Evolutionary conservation across 2,113 vertebrate genomes (phyloP), one percentile per base, ranked within the genome.

Genomic region (Lates calcarifer): DNA sequence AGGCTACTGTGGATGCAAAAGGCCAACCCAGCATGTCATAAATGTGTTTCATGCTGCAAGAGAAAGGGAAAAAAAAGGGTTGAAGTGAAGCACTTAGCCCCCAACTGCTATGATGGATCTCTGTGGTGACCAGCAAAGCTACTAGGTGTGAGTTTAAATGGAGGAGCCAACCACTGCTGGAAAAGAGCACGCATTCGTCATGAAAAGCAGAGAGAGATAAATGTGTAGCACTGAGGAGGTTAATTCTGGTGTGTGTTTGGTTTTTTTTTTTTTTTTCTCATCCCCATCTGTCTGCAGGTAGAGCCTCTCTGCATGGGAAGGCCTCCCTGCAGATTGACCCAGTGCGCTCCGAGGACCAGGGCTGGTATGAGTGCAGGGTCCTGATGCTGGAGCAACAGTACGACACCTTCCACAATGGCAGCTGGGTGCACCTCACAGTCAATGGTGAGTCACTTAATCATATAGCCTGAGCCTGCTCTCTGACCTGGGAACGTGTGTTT

Each of bases 311-410:
- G 89, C 96, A 99, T 20, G 98, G 96, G 93, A 98, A 98, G 89
- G 98, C 98, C 8, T 99, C 98, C 61, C 94, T 99, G 93, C 97
- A 97, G 93, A 97, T 99, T 45, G 97, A 98, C 37, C 97, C 98
- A 76, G 95, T 98, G 70, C 98, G 97, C 94, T 97, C 97, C 0
- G 97, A 98, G 89, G 98, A 99, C 95, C 98, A 99, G 94, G 98
- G 98, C 94, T 99, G 98, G 98, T 99, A 99, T 45, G 98, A 99
- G 91, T 99, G 98, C 94, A 96, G 97, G 95, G 97, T 99, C 82
- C 97, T 99, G 94, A 98, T 96, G 95, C 93, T 99, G 96, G 98
- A 99, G 92, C 97, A 99, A 91, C 97, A 99, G 93, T 98, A 97
- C 83, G 97, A 99, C 94, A 98, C 97, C 94, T 99, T 99, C 94